phyloP scores from a whole-genome alignment of 1,140 invertebrate genomes.

The Ruditapes philippinarum region DNA sequence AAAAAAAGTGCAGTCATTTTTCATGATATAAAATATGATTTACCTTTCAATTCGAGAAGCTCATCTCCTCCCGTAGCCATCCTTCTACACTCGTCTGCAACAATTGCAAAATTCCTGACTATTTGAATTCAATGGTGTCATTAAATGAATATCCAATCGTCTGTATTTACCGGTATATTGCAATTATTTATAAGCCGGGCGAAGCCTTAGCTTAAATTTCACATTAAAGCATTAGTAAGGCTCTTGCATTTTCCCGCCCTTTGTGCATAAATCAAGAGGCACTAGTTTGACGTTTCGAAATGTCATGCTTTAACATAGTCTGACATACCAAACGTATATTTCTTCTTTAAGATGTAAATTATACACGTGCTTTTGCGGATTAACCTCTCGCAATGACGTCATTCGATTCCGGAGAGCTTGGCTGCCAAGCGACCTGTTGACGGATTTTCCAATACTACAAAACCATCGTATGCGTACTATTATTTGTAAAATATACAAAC shows the following conservation, averaged over 20 bases:
- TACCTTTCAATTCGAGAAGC: slow-evolving; percentile 5
- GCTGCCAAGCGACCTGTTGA: slow-evolving; percentile 48
- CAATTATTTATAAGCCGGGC: slow-evolving; percentile 47
- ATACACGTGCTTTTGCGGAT: slow-evolving; percentile 46
- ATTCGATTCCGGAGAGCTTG: slow-evolving; percentile 32
- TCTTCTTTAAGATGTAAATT: slow-evolving; percentile 43
- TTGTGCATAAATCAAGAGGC: slow-evolving; percentile 49
- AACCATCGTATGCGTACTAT: slow-evolving; percentile 23
- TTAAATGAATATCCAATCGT: slow-evolving; percentile 41
- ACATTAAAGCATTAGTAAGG: neutral
- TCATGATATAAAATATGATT: neutral
- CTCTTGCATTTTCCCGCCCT: slow-evolving; percentile 21
- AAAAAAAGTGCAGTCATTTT: neutral
- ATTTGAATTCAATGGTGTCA: slow-evolving; percentile 44
- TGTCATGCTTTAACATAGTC: slow-evolving; percentile 39
- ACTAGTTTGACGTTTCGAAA: slow-evolving; percentile 41
- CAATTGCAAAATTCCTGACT: slow-evolving; percentile 43
- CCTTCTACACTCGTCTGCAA: slow-evolving; percentile 22
- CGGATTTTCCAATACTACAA: slow-evolving; percentile 46
- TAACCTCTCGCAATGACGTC: slow-evolving; percentile 53
- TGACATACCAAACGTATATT: slow-evolving; percentile 44
- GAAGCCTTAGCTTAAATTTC: slow-evolving; percentile 26
- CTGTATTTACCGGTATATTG: slow-evolving; percentile 32
- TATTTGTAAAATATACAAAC: slow-evolving; percentile 45
- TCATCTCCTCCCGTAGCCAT: slow-evolving; percentile 18